phyloP scores from a whole-genome alignment of 2,888 invertebrate species.

The Argyresthia goedartella region DNA sequence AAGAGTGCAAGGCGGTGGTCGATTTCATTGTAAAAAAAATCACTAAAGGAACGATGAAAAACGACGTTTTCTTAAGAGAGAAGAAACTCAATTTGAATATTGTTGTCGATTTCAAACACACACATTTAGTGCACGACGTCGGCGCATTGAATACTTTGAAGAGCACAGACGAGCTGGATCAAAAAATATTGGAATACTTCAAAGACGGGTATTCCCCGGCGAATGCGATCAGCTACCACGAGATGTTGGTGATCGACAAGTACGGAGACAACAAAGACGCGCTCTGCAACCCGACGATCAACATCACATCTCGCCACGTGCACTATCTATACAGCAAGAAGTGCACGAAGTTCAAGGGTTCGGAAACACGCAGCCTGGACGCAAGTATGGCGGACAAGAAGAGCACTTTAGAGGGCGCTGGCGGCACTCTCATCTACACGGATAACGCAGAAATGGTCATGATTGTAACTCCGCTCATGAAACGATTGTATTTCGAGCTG shows the following conservation, averaged over 20 bases:
- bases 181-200: slow-evolving; percentile 17
- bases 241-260: slow-evolving; percentile 15
- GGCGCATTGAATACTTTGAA: slow-evolving; percentile 16
- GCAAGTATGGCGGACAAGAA: slow-evolving; percentile 5
- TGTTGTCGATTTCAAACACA: slow-evolving; percentile 21
- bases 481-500: slow-evolving; percentile 15
- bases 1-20: slow-evolving; percentile 23
- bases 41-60: slow-evolving; percentile 22
- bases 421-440: slow-evolving; percentile 12
- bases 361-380: slow-evolving; percentile 5
- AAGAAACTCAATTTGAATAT: slow-evolving; percentile 22
- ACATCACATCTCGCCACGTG: slow-evolving; percentile 16
- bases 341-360: slow-evolving; percentile 4
- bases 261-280: slow-evolving; percentile 14
- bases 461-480: slow-evolving; percentile 27
- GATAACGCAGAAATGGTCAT: slow-evolving; percentile 14
- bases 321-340: slow-evolving; percentile 12
- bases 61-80: slow-evolving; percentile 19
- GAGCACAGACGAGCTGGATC: slow-evolving; percentile 18
- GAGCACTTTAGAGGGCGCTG: slow-evolving; percentile 10
- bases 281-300: slow-evolving; percentile 16
- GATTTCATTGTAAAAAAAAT: slow-evolving; percentile 26
- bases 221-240: slow-evolving; percentile 19
- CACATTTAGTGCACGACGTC: slow-evolving; percentile 18
- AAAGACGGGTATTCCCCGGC: slow-evolving; percentile 15